Conservation (phyloP, 2,888 invertebrate species). For the Sylvicola cinctus region DNA sequence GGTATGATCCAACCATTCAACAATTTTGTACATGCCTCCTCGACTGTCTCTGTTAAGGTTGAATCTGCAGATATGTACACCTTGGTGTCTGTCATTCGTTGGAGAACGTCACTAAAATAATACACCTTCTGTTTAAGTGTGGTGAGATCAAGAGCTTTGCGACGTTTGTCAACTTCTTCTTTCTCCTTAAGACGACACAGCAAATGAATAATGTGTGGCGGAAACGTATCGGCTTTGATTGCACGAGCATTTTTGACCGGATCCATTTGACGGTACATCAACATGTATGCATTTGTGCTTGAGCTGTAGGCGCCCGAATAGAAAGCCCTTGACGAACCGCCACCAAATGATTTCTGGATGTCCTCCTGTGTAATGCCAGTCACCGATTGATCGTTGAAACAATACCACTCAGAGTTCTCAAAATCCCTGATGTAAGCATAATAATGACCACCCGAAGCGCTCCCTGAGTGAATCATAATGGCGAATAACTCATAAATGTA, state of each 20-base stretch:
- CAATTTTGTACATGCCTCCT: slow-evolving; percentile 37
- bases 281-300: slow-evolving; percentile 78
- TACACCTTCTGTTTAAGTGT: slow-evolving; percentile 41
- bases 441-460: slow-evolving; percentile 78
- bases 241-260: slow-evolving; percentile 37
- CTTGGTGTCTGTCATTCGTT: slow-evolving; percentile 30
- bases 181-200: slow-evolving; percentile 43
- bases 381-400: slow-evolving; percentile 76
- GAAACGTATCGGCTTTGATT: slow-evolving; percentile 47
- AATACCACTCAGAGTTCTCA: slow-evolving; percentile 55
- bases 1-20: too few relatives aligned
- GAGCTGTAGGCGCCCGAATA: slow-evolving; percentile 56
- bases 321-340: slow-evolving; percentile 43
- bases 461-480: slow-evolving; percentile 83
- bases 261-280: slow-evolving; percentile 69
- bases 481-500: slow-evolving; percentile 72
- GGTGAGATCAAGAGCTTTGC: slow-evolving; percentile 37
- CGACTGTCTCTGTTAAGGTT: slow-evolving; percentile 35
- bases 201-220: slow-evolving; percentile 48
- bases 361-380: slow-evolving; percentile 59
- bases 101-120: slow-evolving; percentile 36
- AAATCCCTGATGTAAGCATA: slow-evolving; percentile 79
- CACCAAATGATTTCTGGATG: slow-evolving; percentile 66
- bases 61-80: slow-evolving; percentile 36
- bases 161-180: slow-evolving; percentile 38